phyloP scores from a whole-genome alignment of 2,888 invertebrate species.

The Parthenolecanium corni region DNA sequence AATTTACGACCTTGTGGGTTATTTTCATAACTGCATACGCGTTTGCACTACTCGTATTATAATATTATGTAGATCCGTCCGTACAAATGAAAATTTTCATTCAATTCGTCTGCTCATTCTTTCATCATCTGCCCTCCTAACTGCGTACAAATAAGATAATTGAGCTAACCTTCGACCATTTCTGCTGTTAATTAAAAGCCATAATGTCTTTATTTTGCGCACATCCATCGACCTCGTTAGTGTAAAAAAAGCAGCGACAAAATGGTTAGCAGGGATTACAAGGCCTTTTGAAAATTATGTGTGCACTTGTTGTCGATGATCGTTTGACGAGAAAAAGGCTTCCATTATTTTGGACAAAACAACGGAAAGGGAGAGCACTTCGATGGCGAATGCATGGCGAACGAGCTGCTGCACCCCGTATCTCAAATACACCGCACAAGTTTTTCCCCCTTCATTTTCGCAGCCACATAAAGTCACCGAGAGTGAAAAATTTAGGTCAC shows the following conservation, averaged over 20 bases:
- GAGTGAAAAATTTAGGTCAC: conserved; percentile 28
- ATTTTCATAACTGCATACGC: no score
- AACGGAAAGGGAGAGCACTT: conserved; percentile 9
- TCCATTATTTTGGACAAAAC: not conserved
- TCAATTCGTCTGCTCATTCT: no score
- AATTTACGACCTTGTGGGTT: no score
- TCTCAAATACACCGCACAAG: not conserved
- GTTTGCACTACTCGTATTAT: no score
- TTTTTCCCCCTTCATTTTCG: not conserved
- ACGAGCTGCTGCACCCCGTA: not conserved
- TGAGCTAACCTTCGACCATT: no score
- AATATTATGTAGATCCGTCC: no score
- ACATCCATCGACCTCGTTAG: not conserved
- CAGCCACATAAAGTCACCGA: conserved; percentile 24
- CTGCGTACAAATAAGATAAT: no score
- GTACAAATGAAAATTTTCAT: no score
- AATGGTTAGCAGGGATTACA: not conserved
- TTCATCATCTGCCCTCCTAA: no score
- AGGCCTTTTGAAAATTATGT: not conserved
- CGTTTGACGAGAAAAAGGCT: conserved; percentile 7
- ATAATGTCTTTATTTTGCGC: no score
- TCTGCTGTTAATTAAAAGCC: no score
- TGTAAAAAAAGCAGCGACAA: not conserved
- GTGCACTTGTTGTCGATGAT: conserved; percentile 20
- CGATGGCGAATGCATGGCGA: not conserved